Evolutionary conservation across 2,113 vertebrate genomes (phyloP), one percentile per base, ranked within the genome.

Genomic region (Cryptomyrus ogoouensis): DNA sequence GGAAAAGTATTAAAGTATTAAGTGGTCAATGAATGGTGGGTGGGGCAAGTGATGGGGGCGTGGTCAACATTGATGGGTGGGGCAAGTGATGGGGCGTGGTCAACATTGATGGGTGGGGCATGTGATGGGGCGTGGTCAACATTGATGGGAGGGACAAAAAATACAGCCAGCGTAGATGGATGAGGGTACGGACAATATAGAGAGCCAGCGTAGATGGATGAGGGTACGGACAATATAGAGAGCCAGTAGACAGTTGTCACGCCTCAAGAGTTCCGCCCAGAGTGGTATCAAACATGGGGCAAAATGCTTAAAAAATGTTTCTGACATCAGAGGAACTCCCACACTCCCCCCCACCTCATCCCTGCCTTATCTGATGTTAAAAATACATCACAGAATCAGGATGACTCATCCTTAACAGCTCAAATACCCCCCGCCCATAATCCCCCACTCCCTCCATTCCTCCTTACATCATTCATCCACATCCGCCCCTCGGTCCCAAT

Each of bases 401-500:
- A 53, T 87, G 85, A 87, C 49, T 87, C 85, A 87, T 87, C 49
- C 85, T 19, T 87, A 53, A 87, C 85, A 27, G 46, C 84, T 86
- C 84, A 50, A 50, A 31, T 47, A 53, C 49, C 88, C 88, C 88
- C 91, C 89, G 83, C 90, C 52, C 39, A 47, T 84, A 84, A 47
- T 84, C 83, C 74, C 74, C 35, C 74, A 80, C 74, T 80, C 21
- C 85, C 89, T 89, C 62, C 89, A 17, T 89, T 92, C 92, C 92
- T 91, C 88, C 84, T 46, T 52, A 89, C 87, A 90, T 89, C 92
- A 70, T 91, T 89, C 89, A 70, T 88, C 91, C 88, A 74, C 91
- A 89, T 86, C 90, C 77, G 91, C 92, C 88, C 5, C 66, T 93
- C 93, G 92, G 93, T 91, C 90, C 92, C 92, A 91, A 87, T 90